Evolutionary conservation across 2,113 vertebrate species (phyloP), one percentile per base, ranked within the genome.

Genomic region (Kobus ellipsiprymnus): DNA sequence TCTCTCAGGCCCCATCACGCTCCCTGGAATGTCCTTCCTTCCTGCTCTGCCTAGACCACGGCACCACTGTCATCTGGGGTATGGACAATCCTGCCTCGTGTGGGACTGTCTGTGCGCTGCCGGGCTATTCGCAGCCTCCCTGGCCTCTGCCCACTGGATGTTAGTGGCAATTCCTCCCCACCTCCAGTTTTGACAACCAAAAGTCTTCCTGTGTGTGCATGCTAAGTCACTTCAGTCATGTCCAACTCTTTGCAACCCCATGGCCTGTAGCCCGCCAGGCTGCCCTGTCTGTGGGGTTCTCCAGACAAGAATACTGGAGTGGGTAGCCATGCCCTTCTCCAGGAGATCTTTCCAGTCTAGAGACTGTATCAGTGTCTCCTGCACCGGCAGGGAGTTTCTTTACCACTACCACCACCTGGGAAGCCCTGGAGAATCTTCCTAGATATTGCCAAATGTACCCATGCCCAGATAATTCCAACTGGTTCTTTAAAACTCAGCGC

Each of bases 51-150:
- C 48, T 4, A 11, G 8, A 27, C 74, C 46, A 7, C 5, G 2
- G 57, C 33, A 10, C 23, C 1, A 14, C 2, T 2, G 16, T 54
- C 6, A 3, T n/a, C 2, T 30, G 33, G 50, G n/a, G 30, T 11
- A 2, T 0, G 17, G 29, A 30, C 16, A n/a, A 27, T 10, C 54
- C 55, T 29, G 27, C 77, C 27, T 12, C 2, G 3, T 19, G 4
- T 3, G 12, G 57, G 11, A 11, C 29, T 6, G 3, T n/a, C 10
- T 40, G 12, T 6, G 55, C 7, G 1, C 1, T 52, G 1, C n/a
- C 29, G 44, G 48, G 7, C 2, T 25, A 10, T 15, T 0, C 21
- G 48, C 40, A 27, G 48, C 21, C 10, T 17, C 54, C 52, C 27
- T 17, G 46, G 50, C 52, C 48, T 87, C 62, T 19, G 3, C 33